Percentiles rank a stretch among this genome's conserved stretches.
These are phyloP conservation scores for Poeciliopsis infans DNA, from an alignment of 2,797 vertebrate genomes.

Conservation along the genomic window DNA sequence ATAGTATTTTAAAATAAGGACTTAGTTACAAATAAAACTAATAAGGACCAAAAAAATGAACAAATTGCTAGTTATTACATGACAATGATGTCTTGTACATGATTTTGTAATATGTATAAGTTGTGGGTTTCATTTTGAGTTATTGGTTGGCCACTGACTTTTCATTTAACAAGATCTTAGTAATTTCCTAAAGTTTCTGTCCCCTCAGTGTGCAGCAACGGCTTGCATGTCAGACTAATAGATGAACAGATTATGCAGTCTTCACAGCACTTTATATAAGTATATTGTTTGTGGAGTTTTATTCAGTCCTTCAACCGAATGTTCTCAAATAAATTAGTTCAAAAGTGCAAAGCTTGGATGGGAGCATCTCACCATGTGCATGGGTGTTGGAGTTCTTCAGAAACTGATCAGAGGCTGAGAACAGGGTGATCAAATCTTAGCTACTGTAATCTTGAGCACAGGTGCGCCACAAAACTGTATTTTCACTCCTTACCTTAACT, in stretches of 20 bases:
- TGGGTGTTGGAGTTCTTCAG: neutral
- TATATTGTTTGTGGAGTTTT: neutral
- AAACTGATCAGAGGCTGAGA: neutral
- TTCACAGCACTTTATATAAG: neutral
- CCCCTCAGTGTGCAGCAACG: neutral
- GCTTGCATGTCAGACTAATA: neutral
- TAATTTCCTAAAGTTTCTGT: neutral
- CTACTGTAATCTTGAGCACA: neutral
- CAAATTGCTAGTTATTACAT: neutral
- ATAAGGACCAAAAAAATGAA: neutral
- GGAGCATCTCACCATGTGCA: neutral
- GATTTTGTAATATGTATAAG: neutral
- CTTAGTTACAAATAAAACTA: neutral
- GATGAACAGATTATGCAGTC: neutral
- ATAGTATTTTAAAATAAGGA: conserved; percentile 9
- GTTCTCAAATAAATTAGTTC: neutral
- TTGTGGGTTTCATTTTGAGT: neutral
- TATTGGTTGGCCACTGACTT: neutral
- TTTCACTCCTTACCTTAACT: neutral
- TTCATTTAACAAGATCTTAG: neutral
- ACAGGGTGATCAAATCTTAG: neutral
- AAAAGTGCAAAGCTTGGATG: neutral
- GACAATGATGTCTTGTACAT: neutral
- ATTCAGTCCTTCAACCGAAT: neutral
- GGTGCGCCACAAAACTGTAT: neutral